Evolutionary conservation across 2,888 invertebrate species (phyloP).

Genomic region (Camponotus fellah): DNA sequence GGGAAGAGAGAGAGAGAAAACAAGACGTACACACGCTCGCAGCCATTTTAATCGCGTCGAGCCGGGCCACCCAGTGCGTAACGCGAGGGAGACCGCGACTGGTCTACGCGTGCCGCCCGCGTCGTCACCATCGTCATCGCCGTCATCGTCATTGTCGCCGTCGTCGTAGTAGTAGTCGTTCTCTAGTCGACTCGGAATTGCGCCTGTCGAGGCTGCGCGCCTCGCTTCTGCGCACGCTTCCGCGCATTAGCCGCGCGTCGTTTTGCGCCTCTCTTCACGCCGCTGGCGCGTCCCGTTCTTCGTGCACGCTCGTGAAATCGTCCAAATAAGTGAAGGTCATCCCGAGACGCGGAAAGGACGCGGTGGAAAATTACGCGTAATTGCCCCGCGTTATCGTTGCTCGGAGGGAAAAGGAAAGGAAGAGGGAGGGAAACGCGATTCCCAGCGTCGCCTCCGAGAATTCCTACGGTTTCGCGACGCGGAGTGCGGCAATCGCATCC

Average conservation of each 20-base stretch:
- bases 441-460: background rate
- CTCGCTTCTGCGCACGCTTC: slow-evolving; percentile 72
- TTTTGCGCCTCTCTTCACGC: slow-evolving; percentile 49
- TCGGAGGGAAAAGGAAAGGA: background rate
- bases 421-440: too few species aligned
- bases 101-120: slow-evolving; percentile 51
- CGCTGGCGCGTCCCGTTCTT: slow-evolving; percentile 9
- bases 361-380: slow-evolving; percentile 3
- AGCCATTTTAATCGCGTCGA: slow-evolving; percentile 77
- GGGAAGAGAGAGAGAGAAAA: slow-evolving; percentile 38
- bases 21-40: slow-evolving; percentile 65
- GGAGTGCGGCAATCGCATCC: slow-evolving; percentile 22
- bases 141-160: slow-evolving; percentile 20
- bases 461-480: slow-evolving; percentile 25
- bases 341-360: background rate
- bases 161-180: slow-evolving; percentile 45
- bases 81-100: slow-evolving; percentile 61
- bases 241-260: slow-evolving; percentile 45
- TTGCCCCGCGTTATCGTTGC: background rate
- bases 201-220: slow-evolving; percentile 72
- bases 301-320: slow-evolving; percentile 11
- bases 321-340: slow-evolving; percentile 25
- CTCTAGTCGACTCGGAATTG: slow-evolving; percentile 68
- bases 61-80: slow-evolving; percentile 77
- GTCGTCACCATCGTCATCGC: slow-evolving; percentile 53